Evolutionary conservation across 2,797 vertebrate species (phyloP), one percentile per base, ranked within the genome.

Genomic region (Delichon dasypus): DNA sequence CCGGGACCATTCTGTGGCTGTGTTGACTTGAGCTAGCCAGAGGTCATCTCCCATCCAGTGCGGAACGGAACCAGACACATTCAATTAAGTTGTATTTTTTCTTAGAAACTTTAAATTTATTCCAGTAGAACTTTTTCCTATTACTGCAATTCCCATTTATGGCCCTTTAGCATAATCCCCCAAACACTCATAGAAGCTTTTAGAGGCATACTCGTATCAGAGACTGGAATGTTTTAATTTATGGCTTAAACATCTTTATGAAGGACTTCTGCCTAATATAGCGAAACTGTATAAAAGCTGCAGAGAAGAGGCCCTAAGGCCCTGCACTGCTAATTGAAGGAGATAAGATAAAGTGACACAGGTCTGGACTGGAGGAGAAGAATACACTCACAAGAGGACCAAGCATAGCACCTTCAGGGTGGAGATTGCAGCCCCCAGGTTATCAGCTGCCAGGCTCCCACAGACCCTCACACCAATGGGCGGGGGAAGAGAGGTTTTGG

Each of bases 131-230:
- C 20, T 60, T 76, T 85, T 83, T 13, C 57, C 34, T 54, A 66
- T 50, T 73, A 42, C 27, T 83, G 18, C 4, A 68, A 7, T 48
- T 85, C 9, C 10, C 16, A 72, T 55, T 81, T 57, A 68, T 68
- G 16, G 53, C 15, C 10, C 16, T 42, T 75, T 65, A 72, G 8
- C 21, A 48, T 30, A 51, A 13, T 64, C 12, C 64, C 18, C 19
- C 16, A 75, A 81, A 55, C 19, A 53, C 12, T 48, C 40, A 36
- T 48, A 32, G 32, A 48, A 61, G 8, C 11, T 89, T 87, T 93
- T 76, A 68, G 34, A 64, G 8, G 9, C 25, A 26, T n/a, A n/a
- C 29, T 48, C 0, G 0, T 50, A 7, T 40, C 34, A 40, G 34
- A 67, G 34, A 48, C 29, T 40, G 44, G n/a, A 58, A 27, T 48